Conservation (phyloP, 2,888 invertebrate genomes). For the Sipha maydis region DNA sequence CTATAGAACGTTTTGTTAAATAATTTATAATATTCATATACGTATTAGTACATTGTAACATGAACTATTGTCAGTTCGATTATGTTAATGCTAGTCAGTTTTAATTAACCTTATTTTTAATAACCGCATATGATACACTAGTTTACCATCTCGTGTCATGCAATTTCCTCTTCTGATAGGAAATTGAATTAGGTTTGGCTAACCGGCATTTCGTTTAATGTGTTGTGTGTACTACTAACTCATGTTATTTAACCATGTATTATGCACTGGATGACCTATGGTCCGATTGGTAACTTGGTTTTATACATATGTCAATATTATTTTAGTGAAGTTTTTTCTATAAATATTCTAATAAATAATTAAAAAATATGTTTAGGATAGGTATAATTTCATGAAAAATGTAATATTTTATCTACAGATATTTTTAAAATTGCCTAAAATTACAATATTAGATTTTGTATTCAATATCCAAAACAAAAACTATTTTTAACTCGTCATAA, state of each 20-base stretch:
- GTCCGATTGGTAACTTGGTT: not conserved
- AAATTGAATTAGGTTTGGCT: conserved; percentile 59
- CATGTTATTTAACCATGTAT: conserved; percentile 41
- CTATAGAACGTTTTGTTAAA: not conserved
- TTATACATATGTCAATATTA: not conserved
- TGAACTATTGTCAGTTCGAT: conserved; percentile 25
- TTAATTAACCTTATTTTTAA: conserved; percentile 55
- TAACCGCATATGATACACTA: conserved; percentile 21
- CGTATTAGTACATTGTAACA: not conserved
- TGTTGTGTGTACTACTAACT: conserved; percentile 43
- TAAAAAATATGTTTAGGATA: too few species aligned
- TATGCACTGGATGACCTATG: conserved; percentile 9
- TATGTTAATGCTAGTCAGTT: conserved; percentile 40
- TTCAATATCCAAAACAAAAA: too few species aligned
- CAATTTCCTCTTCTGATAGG: conserved; percentile 55
- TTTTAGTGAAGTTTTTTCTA: not conserved
- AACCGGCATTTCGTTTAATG: conserved; percentile 54
- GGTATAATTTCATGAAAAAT: too few species aligned
- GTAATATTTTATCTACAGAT: too few species aligned
- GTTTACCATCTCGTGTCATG: conserved; percentile 36
- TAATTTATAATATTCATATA: not conserved
- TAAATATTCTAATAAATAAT: too few species aligned
- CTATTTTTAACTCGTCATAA: too few species aligned
- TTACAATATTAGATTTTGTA: too few species aligned
- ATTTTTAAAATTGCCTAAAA: too few species aligned